phyloP scores from a whole-genome alignment of 2,113 vertebrate species.

The Caracal caracal region DNA sequence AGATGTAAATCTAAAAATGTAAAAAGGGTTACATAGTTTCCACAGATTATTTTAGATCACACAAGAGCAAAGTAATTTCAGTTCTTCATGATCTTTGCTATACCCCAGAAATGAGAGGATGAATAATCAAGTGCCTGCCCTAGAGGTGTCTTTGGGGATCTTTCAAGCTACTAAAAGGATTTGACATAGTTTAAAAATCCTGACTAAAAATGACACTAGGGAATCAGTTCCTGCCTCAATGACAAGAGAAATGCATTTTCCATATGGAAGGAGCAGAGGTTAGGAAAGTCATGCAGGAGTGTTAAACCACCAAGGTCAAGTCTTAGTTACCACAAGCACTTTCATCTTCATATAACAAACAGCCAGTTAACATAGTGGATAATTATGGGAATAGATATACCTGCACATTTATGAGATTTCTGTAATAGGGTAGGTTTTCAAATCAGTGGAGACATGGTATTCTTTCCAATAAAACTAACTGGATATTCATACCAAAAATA shows the following conservation, averaged over 20 bases:
- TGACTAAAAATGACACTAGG: neutral
- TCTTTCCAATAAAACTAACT: neutral
- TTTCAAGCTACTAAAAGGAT: neutral
- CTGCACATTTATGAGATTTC: neutral
- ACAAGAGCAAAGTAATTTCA: constrained; percentile 6
- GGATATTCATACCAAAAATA: neutral
- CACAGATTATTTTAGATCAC: neutral
- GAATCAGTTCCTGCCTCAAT: neutral
- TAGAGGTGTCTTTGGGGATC: neutral
- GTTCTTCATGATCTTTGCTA: neutral
- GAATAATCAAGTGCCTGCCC: neutral
- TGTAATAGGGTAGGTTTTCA: neutral
- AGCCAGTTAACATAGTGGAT: neutral
- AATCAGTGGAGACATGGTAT: neutral
- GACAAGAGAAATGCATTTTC: neutral
- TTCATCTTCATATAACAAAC: neutral
- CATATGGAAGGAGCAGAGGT: neutral
- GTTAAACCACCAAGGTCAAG: neutral
- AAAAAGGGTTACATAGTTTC: neutral
- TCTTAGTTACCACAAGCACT: neutral
- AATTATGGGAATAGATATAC: neutral
- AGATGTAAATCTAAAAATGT: neutral
- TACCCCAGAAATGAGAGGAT: neutral
- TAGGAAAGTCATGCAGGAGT: neutral
- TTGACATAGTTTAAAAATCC: neutral